Evolutionary conservation across 2,797 vertebrate genomes (phyloP), one percentile per base, ranked within the genome.

Genomic region (Pelodytes ibericus): DNA sequence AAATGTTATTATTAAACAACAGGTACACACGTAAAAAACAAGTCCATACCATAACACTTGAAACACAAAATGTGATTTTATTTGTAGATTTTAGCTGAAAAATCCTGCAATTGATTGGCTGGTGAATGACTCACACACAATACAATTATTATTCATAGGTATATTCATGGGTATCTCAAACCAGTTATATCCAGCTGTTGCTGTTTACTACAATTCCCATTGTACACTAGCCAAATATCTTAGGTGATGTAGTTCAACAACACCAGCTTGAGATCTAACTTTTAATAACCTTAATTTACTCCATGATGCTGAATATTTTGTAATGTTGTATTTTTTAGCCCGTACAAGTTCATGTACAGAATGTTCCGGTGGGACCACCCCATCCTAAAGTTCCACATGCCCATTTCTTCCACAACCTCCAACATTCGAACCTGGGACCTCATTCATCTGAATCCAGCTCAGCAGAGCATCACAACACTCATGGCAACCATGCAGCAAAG

Each of bases 371-470:
- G 61, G 77, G 49, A 75, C 83, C 64, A 15, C 73, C 81, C 3
- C 2, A 33, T 0, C 74, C 77, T 29, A 72, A n/a, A 20, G 53
- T 76, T 20, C 74, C 2, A 57, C 29, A 66, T 22, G 80, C 79
- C 13, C 16, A 5, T 75, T 41, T 0, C 8, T 87, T 88, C 75
- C 83, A 89, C 4, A 82, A 90, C 36, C 83, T 92, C 53, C 62
- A 62, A 3, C 9, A 88, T 56, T 27, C 72, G 24, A 88, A 88
- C 77, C 11, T 79, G 22, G 2, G 47, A 0, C 20, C 20, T 24
- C 57, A 3, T 25, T 88, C 88, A 0, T 83, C 87, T n/a, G 89
- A 90, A 77, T 91, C 91, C 0, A 70, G 81, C 77, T 92, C 89
- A 2, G 85, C 85, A 24, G 91, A 92, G 80, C 33, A 0, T 5